Base-by-base conservation (phyloP, 2,888 invertebrate genomes). In the Tigriopus californicus region DNA sequence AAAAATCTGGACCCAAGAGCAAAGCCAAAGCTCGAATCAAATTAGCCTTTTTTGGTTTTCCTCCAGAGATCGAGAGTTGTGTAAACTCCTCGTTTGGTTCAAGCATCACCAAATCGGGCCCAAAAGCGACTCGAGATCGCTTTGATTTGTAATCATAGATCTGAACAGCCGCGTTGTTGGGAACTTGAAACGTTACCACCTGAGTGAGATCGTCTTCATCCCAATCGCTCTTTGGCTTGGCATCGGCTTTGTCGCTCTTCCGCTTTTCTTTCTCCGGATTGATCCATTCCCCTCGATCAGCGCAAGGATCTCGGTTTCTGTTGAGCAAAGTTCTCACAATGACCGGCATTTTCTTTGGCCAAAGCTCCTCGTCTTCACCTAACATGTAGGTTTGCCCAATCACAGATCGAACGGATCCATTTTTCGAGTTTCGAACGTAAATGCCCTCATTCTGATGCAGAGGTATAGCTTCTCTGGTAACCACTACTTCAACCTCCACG, bases 21-120 rank as follows among this genome's bases (percentile, higher is more conserved):
- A 75, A 68, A 62, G 73, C 74, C 18, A 75, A 66, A 13, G 72
- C 67, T 61, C 73, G 71, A 65, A 75, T 75, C 55, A 69, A 65
- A 64, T 73, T 74, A 3, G 72, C 73, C 60, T 71, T 70, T 67
- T 75, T 75, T 13, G 75, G 75, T 62, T 73, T 73, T 6, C 73
- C 74, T 12, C 74, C 75, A 10, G 73, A 74, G 54, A 75, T 63
- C 61, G 70, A 69, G 22, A 75, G 67, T 65, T 73, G 73, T 1
- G 75, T 75, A 65, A 75, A 75, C 65, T 75, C 73, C 62, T 75
- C 75, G 63, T 75, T 74, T 1, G 75, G 75, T 6, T 70, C 70
- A 40, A 75, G 65, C 74, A 75, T 74, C 11, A 75, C 74, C 61
- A 74, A 67, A 61, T 75, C 75, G n/a, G 75, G 75, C 4, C 75